Base-by-base conservation (phyloP, 2,797 vertebrate species). In the Catharus ustulatus region DNA sequence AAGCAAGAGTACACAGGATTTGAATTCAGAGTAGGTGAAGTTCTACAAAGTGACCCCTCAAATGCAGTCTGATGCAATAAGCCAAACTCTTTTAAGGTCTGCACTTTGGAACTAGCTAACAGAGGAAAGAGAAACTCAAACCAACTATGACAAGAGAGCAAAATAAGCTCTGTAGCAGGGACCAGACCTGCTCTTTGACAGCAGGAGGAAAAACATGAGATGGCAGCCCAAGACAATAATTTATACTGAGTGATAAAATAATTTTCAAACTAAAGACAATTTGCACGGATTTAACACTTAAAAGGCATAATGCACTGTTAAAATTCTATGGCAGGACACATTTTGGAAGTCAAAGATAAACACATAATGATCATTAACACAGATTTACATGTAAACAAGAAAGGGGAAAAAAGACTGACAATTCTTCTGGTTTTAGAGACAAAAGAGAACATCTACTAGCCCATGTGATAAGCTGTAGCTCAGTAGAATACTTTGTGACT, bases 1-100 rank as follows among this genome's bases (percentile, higher is more conserved):
- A 97, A 93, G 84, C 38, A 95, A 90, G 57, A 92, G 77, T 58
- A 87, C 52, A 95, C 3, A 24, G 26, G 38, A 63, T 55, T 27
- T 77, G 62, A 88, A 85, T 82, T 95, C 66, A 73, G 69, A 55
- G 15, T 32, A 64, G 61, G n/a, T 40, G 66, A 74, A 27, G 34
- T 32, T 61, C 81, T 74, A 52, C 67, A 26, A 62, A 38, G 24
- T 26, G 42, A 62, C 32, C 30, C 90, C 62, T 85, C 36, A 94
- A 95, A 38, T 27, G 21, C n/a, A 89, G 6, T 58, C 30, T 93
- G 48, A 94, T 45, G 91, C 57, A 29, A 32, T 26, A 64, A 78
- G 48, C 23, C 57, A 68, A 91, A 69, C 6, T 45, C 49, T 26
- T 55, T 10, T 29, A 64, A 51, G 54, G 15, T 80, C 51, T 55